phyloP scores from a whole-genome alignment of 92 coral and sea anemone species.

The Zoanthus solanderi region DNA sequence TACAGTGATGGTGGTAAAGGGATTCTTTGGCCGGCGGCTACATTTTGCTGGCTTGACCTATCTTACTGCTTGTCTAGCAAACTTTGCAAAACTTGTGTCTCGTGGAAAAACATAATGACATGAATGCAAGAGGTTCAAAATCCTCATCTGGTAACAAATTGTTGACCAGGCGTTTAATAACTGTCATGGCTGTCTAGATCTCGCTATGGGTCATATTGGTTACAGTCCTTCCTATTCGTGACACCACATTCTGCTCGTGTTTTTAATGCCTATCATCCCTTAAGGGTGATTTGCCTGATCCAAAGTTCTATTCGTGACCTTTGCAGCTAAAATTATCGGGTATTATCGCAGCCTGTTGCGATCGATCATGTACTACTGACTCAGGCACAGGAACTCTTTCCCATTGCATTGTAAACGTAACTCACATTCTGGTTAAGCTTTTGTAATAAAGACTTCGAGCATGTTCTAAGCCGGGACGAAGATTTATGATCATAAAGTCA shows the following conservation, averaged over 20 bases:
- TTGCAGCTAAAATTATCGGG: slow-evolving; percentile 9
- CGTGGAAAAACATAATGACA: background rate
- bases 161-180: slow-evolving; percentile 15
- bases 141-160: background rate
- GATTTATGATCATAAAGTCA: background rate
- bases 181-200: slow-evolving; percentile 59
- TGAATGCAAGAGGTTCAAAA: background rate
- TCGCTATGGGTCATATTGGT: slow-evolving; percentile 68
- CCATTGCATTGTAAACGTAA: too few relatives aligned
- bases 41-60: slow-evolving; percentile 3
- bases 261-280: slow-evolving; percentile 51
- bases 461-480: background rate
- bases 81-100: slow-evolving; percentile 9
- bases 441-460: background rate
- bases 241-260: slow-evolving; percentile 66
- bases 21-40: slow-evolving; percentile 6
- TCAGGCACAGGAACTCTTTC: background rate
- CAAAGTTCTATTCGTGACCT: slow-evolving; percentile 45
- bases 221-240: slow-evolving; percentile 61
- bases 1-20: background rate
- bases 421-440: background rate
- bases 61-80: background rate
- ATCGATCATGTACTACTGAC: too few relatives aligned
- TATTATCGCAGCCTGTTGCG: background rate
- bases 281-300: slow-evolving; percentile 52